phyloP scores from a whole-genome alignment of 2,113 vertebrate genomes.

The Hippocampus mohnikei region DNA sequence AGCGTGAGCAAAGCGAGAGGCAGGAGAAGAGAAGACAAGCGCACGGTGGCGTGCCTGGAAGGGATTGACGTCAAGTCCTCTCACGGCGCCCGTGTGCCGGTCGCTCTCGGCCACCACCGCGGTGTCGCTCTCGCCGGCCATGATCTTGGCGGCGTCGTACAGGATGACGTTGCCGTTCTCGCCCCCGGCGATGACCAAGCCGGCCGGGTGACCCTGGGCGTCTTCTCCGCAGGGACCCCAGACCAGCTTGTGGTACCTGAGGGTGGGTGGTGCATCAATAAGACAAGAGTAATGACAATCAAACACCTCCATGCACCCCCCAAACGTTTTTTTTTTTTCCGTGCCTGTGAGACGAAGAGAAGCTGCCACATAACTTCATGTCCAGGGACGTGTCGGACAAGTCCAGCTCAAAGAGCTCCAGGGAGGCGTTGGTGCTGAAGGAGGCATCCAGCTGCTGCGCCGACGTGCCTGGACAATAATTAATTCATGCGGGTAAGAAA shows the following conservation, averaged over 20 bases:
- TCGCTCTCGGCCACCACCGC: conserved; percentile 86
- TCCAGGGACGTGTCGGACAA: conserved; percentile 84
- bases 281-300: neutral
- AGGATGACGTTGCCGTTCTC: conserved; percentile 93
- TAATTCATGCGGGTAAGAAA: conserved; percentile 7
- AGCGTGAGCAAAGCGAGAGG: neutral
- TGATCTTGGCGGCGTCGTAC: conserved; percentile 89
- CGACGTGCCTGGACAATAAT: conserved; percentile 82
- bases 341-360: conserved; percentile 86
- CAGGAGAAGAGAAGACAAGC: neutral
- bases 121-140: conserved; percentile 76
- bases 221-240: conserved; percentile 85
- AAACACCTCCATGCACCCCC: neutral
- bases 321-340: neutral
- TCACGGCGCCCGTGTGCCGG: conserved; percentile 89
- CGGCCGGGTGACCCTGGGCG: conserved; percentile 68
- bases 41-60: conserved; percentile 80
- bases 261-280: too few relatives aligned
- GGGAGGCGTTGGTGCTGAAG: conserved; percentile 90
- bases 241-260: conserved; percentile 92
- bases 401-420: conserved; percentile 94
- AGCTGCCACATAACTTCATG: conserved; percentile 89
- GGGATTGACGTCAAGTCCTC: conserved; percentile 88
- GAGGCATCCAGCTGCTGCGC: conserved; percentile 95
- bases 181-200: conserved; percentile 89